A percentile compares a stretch with the other conserved stretches of the same genome.
phyloP scores from a whole-genome alignment of 1,140 invertebrate genomes.

The Temnothorax nylanderi region DNA sequence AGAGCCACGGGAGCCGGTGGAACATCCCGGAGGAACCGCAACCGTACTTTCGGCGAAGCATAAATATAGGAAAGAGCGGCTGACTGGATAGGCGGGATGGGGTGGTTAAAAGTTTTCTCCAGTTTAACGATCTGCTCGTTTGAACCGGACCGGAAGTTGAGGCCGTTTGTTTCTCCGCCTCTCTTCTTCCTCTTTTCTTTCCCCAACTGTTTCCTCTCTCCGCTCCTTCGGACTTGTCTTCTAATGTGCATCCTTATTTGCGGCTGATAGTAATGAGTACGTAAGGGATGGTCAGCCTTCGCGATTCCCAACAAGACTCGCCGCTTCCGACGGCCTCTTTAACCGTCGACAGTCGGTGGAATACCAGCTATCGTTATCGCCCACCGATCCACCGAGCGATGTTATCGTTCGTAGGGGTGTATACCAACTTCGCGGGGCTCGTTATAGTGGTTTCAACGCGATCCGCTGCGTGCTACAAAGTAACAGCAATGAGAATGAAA shows the following conservation, averaged over 20 bases:
- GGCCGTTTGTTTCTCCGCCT: not conserved
- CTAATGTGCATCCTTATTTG: conserved; percentile 46
- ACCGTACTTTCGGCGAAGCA: conserved; percentile 24
- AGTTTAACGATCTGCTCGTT: conserved; percentile 67
- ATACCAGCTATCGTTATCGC: conserved; percentile 73
- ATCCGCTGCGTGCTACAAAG: not conserved
- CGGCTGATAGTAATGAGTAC: conserved; percentile 42
- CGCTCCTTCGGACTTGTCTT: conserved; percentile 20
- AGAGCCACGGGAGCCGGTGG: not conserved
- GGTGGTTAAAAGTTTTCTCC: conserved; percentile 70
- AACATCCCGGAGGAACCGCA: conserved; percentile 48
- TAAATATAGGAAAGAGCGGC: conserved; percentile 61
- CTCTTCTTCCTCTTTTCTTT: conserved; percentile 43
- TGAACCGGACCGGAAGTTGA: conserved; percentile 41
- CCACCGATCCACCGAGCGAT: not conserved
- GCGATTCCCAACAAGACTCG: conserved; percentile 71
- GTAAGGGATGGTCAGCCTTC: conserved; percentile 34
- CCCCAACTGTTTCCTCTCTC: conserved; percentile 28
- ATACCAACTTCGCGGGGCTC: not conserved
- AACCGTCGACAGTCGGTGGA: conserved; percentile 58
- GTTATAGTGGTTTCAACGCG: conserved; percentile 33
- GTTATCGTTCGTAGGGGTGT: conserved; percentile 29
- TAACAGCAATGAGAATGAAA: conserved; percentile 13
- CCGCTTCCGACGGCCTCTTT: conserved; percentile 66
- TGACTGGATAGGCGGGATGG: conserved; percentile 36